phyloP scores from a whole-genome alignment of 2,888 invertebrate genomes.

The Exocentrus adspersus region DNA sequence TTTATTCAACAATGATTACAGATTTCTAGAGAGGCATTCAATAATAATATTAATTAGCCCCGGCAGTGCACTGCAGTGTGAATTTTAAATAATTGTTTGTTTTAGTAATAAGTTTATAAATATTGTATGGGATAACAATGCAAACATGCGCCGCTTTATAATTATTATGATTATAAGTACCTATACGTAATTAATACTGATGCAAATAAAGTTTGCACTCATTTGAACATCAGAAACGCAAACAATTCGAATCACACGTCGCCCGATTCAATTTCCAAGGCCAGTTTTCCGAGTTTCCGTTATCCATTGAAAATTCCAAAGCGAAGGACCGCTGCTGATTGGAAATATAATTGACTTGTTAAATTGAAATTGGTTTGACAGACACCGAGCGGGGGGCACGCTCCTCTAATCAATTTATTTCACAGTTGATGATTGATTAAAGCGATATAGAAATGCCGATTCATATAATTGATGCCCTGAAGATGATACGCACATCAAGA shows the following conservation, averaged over 20 bases:
- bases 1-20: slow-evolving; percentile 36
- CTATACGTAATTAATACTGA: neutral
- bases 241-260: no score
- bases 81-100: slow-evolving; percentile 47
- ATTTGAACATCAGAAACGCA: no score
- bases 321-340: slow-evolving; percentile 43
- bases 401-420: slow-evolving; percentile 62
- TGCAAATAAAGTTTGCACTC: slow-evolving; percentile 1
- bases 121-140: slow-evolving; percentile 43
- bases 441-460: slow-evolving; percentile 60
- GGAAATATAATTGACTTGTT: slow-evolving; percentile 63
- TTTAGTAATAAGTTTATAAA: slow-evolving; percentile 53
- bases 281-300: neutral
- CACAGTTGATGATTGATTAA: slow-evolving; percentile 61
- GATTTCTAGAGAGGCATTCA: slow-evolving; percentile 38
- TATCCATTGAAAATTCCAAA: slow-evolving; percentile 6
- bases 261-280: neutral
- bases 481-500: slow-evolving; percentile 50
- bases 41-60: slow-evolving; percentile 42
- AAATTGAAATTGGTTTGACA: slow-evolving; percentile 63
- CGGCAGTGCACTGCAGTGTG: slow-evolving; percentile 31
- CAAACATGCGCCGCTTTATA: slow-evolving; percentile 25
- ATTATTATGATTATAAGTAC: slow-evolving; percentile 16
- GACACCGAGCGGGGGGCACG: slow-evolving; percentile 56
- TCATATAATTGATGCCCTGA: slow-evolving; percentile 53